phyloP scores from a whole-genome alignment of 1,140 invertebrate genomes.

The Grapholita molesta region DNA sequence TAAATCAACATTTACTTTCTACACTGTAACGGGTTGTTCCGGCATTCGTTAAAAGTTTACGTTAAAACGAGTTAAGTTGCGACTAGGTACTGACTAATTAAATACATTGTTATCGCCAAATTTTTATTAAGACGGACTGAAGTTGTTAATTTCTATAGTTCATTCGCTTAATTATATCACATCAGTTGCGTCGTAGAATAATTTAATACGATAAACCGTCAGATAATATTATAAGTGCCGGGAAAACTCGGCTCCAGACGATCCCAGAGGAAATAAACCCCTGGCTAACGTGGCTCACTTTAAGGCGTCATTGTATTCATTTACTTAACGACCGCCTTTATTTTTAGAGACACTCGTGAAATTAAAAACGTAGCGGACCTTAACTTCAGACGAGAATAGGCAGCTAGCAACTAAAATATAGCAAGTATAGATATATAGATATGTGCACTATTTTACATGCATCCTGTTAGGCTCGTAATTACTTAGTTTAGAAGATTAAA shows the following conservation, averaged over 20 bases:
- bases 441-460: not conserved
- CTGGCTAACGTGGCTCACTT: conserved; percentile 30
- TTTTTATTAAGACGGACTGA: conserved; percentile 7
- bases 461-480: not conserved
- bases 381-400: not conserved
- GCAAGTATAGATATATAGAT: not conserved
- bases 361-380: conserved; percentile 30
- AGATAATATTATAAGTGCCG: conserved; percentile 5
- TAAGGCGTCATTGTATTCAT: conserved; percentile 24
- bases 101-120: not conserved
- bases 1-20: not conserved
- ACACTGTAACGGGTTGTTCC: not conserved
- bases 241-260: conserved; percentile 19
- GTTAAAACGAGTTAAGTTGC: not conserved
- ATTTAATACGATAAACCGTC: conserved; percentile 3
- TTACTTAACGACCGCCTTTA: conserved; percentile 22
- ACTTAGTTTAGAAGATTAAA: no score
- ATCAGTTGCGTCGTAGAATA: conserved; percentile 12
- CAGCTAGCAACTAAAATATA: conserved; percentile 2
- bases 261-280: conserved; percentile 36
- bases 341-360: conserved; percentile 33
- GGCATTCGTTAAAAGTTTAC: not conserved
- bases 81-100: not conserved
- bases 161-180: conserved; percentile 13
- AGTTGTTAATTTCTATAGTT: conserved; percentile 4